Conservation (phyloP, 2,113 vertebrate genomes). For the Gracilinanus agilis region DNA sequence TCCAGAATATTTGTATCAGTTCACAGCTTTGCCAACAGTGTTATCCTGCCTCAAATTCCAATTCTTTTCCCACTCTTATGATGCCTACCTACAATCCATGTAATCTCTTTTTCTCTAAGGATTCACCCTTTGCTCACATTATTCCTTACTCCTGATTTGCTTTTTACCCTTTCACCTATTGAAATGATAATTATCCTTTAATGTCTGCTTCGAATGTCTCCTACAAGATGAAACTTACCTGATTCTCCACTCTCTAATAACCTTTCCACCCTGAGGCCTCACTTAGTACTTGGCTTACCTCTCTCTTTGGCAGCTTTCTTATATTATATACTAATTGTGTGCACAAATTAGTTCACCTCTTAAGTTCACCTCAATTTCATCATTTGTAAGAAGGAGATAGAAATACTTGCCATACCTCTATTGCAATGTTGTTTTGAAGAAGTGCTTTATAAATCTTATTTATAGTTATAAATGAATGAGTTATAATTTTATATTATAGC, state of each 20-base stretch:
- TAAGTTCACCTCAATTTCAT: neutral
- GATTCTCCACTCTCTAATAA: neutral
- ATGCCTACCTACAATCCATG: neutral
- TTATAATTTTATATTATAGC: neutral
- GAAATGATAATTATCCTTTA: constrained; percentile 2
- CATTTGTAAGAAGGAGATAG: neutral
- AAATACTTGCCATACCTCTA: neutral
- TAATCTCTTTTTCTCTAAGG: neutral
- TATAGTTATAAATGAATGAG: too few relatives aligned
- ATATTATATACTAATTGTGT: neutral
- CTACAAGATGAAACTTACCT: neutral
- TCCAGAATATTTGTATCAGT: too few relatives aligned
- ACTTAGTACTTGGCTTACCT: neutral
- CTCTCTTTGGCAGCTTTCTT: neutral
- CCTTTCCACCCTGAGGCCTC: neutral
- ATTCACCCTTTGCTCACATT: neutral
- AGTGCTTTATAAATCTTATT: neutral
- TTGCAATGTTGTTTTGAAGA: neutral
- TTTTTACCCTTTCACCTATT: neutral
- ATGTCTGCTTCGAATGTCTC: neutral
- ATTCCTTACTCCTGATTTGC: neutral
- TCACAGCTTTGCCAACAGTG: too few relatives aligned
- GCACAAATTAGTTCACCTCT: neutral
- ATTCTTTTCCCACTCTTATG: neutral
- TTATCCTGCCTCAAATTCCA: neutral